A percentile compares a stretch with the other conserved stretches of the same genome.
These are phyloP conservation scores for Lagopus muta DNA, from an alignment of 2,113 vertebrate genomes.

Conservation along the genomic window DNA sequence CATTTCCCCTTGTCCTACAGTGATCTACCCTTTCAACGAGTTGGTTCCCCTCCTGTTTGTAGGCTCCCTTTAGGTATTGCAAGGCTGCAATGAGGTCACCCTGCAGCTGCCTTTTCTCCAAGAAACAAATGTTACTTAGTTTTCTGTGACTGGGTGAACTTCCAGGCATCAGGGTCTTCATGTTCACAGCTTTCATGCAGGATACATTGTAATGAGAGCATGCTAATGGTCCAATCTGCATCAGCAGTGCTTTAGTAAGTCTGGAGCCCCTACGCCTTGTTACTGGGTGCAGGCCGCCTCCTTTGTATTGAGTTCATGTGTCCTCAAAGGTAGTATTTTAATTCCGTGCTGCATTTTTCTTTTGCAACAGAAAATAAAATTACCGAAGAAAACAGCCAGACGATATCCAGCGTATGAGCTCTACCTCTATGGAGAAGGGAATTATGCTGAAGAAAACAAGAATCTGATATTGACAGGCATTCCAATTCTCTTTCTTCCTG, in stretches of 20 bases:
- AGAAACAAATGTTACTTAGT: background rate
- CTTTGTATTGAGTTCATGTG: background rate
- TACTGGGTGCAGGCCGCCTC: background rate
- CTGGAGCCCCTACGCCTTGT: background rate
- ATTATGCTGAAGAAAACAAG: conserved; percentile 89
- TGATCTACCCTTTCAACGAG: too few species aligned
- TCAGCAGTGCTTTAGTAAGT: background rate
- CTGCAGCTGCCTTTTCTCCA: too few species aligned
- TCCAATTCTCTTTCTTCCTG: conserved; percentile 96
- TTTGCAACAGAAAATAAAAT: conserved; percentile 85
- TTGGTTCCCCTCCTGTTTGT: too few species aligned
- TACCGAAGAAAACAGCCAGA: conserved; percentile 87
- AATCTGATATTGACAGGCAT: conserved; percentile 88
- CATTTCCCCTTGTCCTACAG: too few species aligned
- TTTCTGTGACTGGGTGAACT: background rate
- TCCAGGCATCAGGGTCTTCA: background rate
- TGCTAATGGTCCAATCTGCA: background rate
- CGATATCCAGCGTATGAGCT: conserved; percentile 91
- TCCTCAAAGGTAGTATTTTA: background rate
- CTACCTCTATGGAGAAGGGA: conserved; percentile 95
- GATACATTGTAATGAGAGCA: background rate
- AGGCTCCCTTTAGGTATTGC: too few species aligned
- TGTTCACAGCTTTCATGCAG: too few species aligned
- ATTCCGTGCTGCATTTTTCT: background rate
- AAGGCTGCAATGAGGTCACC: too few species aligned